phyloP scores from a whole-genome alignment of 2,797 vertebrate genomes.

The Epinephelus awoara region DNA sequence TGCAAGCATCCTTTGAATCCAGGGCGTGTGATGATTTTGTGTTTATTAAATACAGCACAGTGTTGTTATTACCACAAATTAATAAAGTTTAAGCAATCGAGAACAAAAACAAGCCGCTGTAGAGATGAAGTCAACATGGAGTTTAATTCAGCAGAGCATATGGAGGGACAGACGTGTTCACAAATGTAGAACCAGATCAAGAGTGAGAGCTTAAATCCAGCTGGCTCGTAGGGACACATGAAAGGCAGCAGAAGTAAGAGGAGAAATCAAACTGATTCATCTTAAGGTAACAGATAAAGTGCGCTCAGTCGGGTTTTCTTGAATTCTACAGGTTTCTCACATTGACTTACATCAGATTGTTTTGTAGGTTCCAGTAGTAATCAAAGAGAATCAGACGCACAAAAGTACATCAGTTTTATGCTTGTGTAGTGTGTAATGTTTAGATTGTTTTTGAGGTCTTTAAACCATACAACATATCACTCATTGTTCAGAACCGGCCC shows the following conservation, averaged over 20 bases:
- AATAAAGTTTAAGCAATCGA: background rate
- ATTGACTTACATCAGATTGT: background rate
- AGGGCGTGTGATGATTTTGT: constrained; percentile 7
- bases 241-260: background rate
- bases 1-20: constrained; percentile 11
- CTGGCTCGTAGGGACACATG: constrained; percentile 3
- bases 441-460: background rate
- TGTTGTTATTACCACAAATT: background rate
- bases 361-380: too few relatives aligned
- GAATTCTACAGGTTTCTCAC: background rate
- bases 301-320: background rate
- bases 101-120: background rate
- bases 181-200: constrained; percentile 30
- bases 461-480: background rate
- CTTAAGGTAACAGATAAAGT: background rate
- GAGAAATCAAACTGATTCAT: background rate
- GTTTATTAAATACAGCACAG: background rate
- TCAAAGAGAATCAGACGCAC: background rate
- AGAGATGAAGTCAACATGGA: background rate
- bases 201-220: constrained; percentile 29
- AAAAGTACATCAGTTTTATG: background rate
- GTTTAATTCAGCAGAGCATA: constrained; percentile 17
- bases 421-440: background rate
- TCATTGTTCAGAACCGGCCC: too few relatives aligned
- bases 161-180: constrained; percentile 6